These are phyloP conservation scores for Steinernema hermaphroditum DNA, from an alignment of 2,888 invertebrate species.

Conservation along the genomic window DNA sequence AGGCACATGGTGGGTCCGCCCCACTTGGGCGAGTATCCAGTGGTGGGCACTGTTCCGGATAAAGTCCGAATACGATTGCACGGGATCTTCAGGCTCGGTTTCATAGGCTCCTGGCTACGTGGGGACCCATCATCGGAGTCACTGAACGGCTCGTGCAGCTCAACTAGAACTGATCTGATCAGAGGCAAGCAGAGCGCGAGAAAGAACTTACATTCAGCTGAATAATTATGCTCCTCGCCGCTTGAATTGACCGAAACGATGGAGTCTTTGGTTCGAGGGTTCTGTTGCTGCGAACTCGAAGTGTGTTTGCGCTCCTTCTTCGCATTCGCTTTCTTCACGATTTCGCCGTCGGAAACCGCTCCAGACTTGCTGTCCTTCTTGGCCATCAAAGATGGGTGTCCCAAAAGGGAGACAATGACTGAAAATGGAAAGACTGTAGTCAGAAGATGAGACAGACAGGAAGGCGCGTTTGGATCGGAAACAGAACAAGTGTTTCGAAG, in stretches of 20 bases:
- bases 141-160: conserved; percentile 66
- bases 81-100: conserved; percentile 59
- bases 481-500: too few species aligned
- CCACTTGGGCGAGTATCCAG: conserved; percentile 63
- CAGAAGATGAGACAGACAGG: too few species aligned
- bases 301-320: conserved; percentile 34
- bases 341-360: conserved; percentile 2
- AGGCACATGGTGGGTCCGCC: conserved; percentile 67
- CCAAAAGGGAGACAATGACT: conserved; percentile 8
- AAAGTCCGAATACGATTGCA: conserved; percentile 64
- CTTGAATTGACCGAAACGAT: conserved; percentile 54
- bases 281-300: conserved; percentile 31
- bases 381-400: conserved; percentile 5
- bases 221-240: conserved; percentile 59
- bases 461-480: too few species aligned
- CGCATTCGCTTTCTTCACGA: neutral
- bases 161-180: conserved; percentile 47
- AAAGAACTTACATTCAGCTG: conserved; percentile 57
- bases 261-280: conserved; percentile 40
- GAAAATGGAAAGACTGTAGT: neutral
- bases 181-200: neutral
- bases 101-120: conserved; percentile 50
- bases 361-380: neutral
- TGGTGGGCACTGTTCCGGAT: conserved; percentile 59
- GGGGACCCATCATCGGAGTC: conserved; percentile 63